A percentile compares a stretch with the other conserved stretches of the same genome.
Conservation (phyloP, 2,888 invertebrate species). For the Trichopria drosophilae region DNA sequence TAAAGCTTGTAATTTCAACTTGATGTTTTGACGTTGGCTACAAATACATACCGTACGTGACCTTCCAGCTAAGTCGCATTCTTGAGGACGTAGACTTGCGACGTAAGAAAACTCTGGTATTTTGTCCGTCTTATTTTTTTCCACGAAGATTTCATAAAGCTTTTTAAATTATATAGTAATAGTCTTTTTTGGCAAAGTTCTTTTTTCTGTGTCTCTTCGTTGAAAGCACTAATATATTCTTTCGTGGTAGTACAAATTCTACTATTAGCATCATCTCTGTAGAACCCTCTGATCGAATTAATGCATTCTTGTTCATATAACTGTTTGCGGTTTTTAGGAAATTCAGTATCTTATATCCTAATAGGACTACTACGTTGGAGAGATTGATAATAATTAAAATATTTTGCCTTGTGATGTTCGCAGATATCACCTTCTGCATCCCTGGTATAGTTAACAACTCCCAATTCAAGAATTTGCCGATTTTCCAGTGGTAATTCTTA, state of each 20-base stretch:
- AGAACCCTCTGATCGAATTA: too few relatives aligned
- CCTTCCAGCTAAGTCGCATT: constrained; percentile 19
- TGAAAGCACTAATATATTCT: constrained; percentile 7
- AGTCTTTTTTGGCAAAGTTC: constrained; percentile 8
- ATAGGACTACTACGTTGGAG: too few relatives aligned
- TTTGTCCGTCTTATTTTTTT: constrained; percentile 1
- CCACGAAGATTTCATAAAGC: constrained; percentile 5
- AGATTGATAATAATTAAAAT: too few relatives aligned
- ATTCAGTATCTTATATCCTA: too few relatives aligned
- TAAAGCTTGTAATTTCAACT: constrained; percentile 4
- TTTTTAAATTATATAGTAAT: constrained; percentile 11
- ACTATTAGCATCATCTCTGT: constrained; percentile 10
- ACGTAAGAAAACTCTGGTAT: constrained; percentile 11
- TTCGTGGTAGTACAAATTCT: constrained; percentile 10
- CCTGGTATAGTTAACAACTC: too few relatives aligned
- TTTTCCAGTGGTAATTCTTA: too few relatives aligned
- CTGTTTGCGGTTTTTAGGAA: too few relatives aligned
- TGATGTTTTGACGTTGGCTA: constrained; percentile 19
- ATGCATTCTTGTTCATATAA: too few relatives aligned
- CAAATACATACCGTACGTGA: constrained; percentile 25
- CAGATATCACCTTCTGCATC: too few relatives aligned
- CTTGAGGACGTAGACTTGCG: constrained; percentile 17
- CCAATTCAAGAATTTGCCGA: too few relatives aligned
- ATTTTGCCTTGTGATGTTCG: too few relatives aligned
- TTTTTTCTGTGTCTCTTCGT: neutral